phyloP scores from a whole-genome alignment of 1,140 invertebrate species.

The Goniozus legneri region DNA sequence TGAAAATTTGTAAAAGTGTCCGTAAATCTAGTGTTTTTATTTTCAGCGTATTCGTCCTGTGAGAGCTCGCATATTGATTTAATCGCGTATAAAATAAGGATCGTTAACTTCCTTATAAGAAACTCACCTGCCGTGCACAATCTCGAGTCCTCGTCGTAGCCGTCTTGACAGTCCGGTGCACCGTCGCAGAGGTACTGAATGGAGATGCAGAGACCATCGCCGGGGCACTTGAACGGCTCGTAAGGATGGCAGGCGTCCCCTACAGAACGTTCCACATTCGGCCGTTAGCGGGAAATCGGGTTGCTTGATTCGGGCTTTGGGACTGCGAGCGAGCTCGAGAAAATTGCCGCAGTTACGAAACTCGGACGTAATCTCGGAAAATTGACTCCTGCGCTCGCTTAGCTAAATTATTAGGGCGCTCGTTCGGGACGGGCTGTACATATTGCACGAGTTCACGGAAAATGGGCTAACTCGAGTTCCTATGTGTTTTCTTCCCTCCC shows the following conservation, averaged over 20 bases:
- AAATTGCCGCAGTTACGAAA: slow-evolving; percentile 1
- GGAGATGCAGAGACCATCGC: slow-evolving; percentile 84
- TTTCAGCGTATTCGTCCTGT: too few relatives aligned
- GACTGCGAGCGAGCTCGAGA: too few relatives aligned
- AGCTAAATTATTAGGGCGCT: not conserved
- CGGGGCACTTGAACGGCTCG: slow-evolving; percentile 93
- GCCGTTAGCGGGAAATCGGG: too few relatives aligned
- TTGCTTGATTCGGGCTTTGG: slow-evolving; percentile 4
- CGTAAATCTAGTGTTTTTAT: too few relatives aligned
- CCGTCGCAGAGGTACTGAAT: slow-evolving; percentile 94
- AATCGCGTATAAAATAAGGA: too few relatives aligned
- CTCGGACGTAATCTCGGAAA: not conserved
- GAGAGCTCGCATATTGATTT: too few relatives aligned
- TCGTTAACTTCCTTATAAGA: too few relatives aligned
- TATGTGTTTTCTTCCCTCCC: too few relatives aligned
- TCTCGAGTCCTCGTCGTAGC: slow-evolving; percentile 83
- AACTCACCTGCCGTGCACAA: slow-evolving; percentile 93
- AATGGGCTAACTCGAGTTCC: too few relatives aligned
- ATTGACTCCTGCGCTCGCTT: not conserved
- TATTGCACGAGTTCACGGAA: slow-evolving; percentile 7
- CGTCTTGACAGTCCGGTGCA: slow-evolving; percentile 89
- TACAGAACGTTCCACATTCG: slow-evolving; percentile 43
- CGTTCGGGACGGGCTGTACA: not conserved
- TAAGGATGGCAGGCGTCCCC: slow-evolving; percentile 77
- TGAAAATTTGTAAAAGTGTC: too few relatives aligned